Evolutionary conservation across 2,888 invertebrate genomes (phyloP), one percentile per base, ranked within the genome.

Genomic region (Cephus pygmeus): DNA sequence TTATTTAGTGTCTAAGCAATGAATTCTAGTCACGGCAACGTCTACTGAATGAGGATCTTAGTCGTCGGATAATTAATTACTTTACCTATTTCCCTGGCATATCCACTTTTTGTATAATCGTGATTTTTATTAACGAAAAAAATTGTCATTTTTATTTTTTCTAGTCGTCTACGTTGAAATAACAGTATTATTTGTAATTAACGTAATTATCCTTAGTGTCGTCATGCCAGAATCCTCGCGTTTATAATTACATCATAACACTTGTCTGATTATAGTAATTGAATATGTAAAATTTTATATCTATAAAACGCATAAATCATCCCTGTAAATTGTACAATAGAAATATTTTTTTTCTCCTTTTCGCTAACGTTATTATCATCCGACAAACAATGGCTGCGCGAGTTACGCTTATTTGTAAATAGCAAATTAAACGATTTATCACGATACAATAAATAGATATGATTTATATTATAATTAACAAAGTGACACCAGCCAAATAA

Each of bases 1-100:
- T 86, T 86, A 86, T 86, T 86, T 86, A 86, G 86, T 86, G 75
- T 86, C 40, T 86, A 86, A 85, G 86, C n/a, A 77, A 77, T 30
- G 74, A 40, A 73, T 69, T 82, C 85, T 85, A 85, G 83, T 85
- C 83, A 56, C 56, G 2, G 9, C 56, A 23, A 56, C 56, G 23
- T 56, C 56, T 56, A 9, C 2, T 23, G 56, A 15, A 23, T 56
- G 2, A 15, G 35, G 3, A 35, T 35, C 35, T 12, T 23, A 23
- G 23, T 23, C 56, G 23, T 56, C 56, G 56, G 23, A 56, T 56
- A 56, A 56, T 56, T 56, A 23, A 56, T 23, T 40, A 40, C 15
- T 12, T 69, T 75, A 33, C 1, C 9, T 30, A 35, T 30, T 23
- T n/a, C 40, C n/a, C 69, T 23, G 9, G 30, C 30, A 75, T 31